Conservation (phyloP, 2,797 vertebrate species). For the Columba guinea region DNA sequence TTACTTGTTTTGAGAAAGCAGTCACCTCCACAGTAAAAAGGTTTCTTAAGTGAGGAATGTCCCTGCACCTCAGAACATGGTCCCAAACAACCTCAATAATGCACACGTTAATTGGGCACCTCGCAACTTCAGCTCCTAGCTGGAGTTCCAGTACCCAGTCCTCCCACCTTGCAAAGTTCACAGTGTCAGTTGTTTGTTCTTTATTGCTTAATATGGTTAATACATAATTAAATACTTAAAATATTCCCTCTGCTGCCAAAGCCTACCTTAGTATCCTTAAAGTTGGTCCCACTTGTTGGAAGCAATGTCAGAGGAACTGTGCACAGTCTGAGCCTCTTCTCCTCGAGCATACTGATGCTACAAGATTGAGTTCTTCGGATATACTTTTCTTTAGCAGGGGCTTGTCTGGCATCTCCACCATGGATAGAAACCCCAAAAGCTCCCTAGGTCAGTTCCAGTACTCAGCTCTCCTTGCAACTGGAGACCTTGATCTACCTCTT, state of each 20-base stretch:
- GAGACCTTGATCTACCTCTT: neutral
- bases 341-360: fast-evolving
- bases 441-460: neutral
- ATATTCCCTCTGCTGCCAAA: neutral
- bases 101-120: fast-evolving
- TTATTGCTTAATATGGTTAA: neutral
- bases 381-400: neutral
- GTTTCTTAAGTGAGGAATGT: neutral
- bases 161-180: neutral
- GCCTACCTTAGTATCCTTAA: neutral
- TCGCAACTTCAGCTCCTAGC: neutral
- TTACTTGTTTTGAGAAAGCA: neutral
- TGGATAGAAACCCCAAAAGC: neutral
- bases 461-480: neutral
- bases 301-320: neutral
- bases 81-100: neutral
- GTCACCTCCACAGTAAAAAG: neutral
- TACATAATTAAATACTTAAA: neutral
- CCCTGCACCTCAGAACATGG: neutral
- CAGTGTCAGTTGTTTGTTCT: neutral
- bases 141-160: neutral
- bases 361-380: neutral
- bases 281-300: neutral
- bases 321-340: neutral
- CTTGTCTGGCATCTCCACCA: neutral